Base-by-base conservation (phyloP, 2,113 vertebrate genomes). In the Corythornis cristatus region DNA sequence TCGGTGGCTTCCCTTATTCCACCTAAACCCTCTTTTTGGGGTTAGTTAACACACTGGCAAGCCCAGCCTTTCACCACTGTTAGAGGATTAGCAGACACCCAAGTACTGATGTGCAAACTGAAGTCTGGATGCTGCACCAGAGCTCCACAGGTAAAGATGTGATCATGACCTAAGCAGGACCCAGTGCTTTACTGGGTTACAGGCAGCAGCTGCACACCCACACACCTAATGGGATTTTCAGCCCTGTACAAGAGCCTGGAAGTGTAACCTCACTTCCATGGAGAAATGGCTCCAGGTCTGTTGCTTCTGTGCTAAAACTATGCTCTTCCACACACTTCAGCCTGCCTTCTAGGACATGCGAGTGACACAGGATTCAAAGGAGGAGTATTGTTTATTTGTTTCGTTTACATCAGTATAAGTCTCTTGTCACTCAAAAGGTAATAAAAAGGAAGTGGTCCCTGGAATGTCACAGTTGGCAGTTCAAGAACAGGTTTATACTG, bases 201-300 rank as follows among this genome's bases (percentile, higher is more conserved):
- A 16, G 28, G 1, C 25, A 11, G 42, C 0, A 56, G 70, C 48
- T 9, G 5, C 28, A 10, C 12, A 31, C n/a, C 40, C 53, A 4
- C 19, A 14, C 22, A 11, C 17, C 22, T 9, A 5, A 12, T 9
- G 6, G 11, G 37, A 21, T 10, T 5, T 13, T 70, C 75, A 60
- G 79, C 50, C 58, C 58, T 21, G 1, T 18, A 5, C 13, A 15
- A 57, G 7, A 78, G 17, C 40, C 17, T 18, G 25, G 22, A 45
- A 28, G 17, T 1, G 7, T 11, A 17, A 26, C 25, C 8, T 3
- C 6, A 26, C 16, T 13, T 10, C 21, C 2, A 0, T 0, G 2
- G 50, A 77, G 29, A 57, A 60, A 37, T 1, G 29, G 45, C 66
- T 83, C 35, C 12, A 11, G 14, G 45, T 29, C 54, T 48, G 17